These are phyloP conservation scores for Epinephelus fuscoguttatus DNA, from an alignment of 2,113 vertebrate genomes.

Conservation along the genomic window DNA sequence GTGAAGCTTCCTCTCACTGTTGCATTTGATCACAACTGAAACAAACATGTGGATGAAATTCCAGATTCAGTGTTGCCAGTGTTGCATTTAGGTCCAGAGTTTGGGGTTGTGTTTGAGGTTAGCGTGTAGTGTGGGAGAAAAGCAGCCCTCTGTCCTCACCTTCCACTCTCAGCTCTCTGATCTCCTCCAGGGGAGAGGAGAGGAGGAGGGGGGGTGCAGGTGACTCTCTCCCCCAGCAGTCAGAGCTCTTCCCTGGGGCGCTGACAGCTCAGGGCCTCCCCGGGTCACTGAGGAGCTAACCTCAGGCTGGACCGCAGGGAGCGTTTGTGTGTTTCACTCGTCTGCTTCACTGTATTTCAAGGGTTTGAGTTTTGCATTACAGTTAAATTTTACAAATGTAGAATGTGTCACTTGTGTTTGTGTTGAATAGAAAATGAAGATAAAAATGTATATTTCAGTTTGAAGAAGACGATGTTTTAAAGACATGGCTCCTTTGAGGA, in stretches of 20 bases:
- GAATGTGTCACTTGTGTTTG: neutral
- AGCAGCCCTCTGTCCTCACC: slow-evolving; percentile 75
- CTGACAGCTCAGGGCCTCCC: slow-evolving; percentile 72
- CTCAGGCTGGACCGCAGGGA: slow-evolving; percentile 47
- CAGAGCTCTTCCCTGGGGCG: slow-evolving; percentile 67
- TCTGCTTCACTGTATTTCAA: neutral
- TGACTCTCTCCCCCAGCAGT: slow-evolving; percentile 66
- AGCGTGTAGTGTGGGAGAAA: slow-evolving; percentile 56
- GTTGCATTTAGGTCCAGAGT: neutral
- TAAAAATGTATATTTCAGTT: neutral
- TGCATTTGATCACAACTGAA: neutral
- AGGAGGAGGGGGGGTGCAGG: slow-evolving; percentile 43
- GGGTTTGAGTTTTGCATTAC: neutral
- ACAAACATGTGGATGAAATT: slow-evolving; percentile 1
- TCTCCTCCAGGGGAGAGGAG: slow-evolving; percentile 42
- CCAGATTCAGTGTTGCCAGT: neutral
- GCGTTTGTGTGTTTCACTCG: neutral
- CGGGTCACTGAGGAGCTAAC: slow-evolving; percentile 65
- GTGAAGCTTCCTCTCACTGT: slow-evolving; percentile 7
- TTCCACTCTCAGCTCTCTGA: slow-evolving; percentile 74
- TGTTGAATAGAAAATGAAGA: neutral
- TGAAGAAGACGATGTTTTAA: neutral
- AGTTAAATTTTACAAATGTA: neutral
- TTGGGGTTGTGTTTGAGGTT: slow-evolving; percentile 15
- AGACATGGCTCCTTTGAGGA: neutral